phyloP scores from a whole-genome alignment of 2,797 vertebrate species.

The Silurus lanzhouensis region DNA sequence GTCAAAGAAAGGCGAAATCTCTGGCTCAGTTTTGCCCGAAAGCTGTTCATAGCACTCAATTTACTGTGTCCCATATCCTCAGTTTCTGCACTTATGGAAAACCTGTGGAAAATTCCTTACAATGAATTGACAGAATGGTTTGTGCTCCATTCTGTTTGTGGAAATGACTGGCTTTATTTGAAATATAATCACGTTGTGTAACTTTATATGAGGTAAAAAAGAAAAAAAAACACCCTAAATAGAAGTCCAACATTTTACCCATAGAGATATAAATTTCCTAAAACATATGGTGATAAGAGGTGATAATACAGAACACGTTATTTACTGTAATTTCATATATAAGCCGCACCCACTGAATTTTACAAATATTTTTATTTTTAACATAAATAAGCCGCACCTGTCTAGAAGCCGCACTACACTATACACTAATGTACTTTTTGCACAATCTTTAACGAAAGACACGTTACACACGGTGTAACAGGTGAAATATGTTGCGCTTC shows the following conservation, averaged over 20 bases:
- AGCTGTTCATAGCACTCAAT: neutral
- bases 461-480: no score
- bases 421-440: no score
- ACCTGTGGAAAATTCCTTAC: neutral
- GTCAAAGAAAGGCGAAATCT: no score
- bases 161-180: neutral
- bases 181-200: slow-evolving; percentile 60
- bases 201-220: slow-evolving; percentile 48
- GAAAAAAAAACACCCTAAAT: slow-evolving; percentile 16
- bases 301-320: slow-evolving; percentile 43
- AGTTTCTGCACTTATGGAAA: neutral
- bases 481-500: no score
- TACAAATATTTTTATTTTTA: no score
- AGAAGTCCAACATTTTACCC: slow-evolving; percentile 3
- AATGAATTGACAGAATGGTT: no score
- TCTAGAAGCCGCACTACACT: no score
- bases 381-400: no score
- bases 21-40: neutral
- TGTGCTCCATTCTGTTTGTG: neutral
- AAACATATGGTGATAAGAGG: slow-evolving; percentile 20
- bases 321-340: neutral
- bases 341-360: no score
- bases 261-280: no score
- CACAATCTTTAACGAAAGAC: no score
- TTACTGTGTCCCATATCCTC: neutral